phyloP scores from a whole-genome alignment of 2,888 invertebrate species.

The Apamea sordens region DNA sequence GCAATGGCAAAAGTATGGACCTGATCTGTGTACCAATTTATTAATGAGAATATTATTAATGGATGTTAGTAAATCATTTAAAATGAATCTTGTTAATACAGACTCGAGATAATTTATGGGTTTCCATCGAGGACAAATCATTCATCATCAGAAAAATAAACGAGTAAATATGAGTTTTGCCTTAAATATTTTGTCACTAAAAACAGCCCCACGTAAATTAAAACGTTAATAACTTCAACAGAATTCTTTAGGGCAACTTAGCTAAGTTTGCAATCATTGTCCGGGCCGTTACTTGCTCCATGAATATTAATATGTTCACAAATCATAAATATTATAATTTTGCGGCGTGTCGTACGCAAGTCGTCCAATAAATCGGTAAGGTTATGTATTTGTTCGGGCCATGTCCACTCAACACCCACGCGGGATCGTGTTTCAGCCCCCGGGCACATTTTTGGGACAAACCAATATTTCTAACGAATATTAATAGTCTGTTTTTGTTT shows the following conservation, averaged over 20 bases:
- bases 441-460: slow-evolving; percentile 89
- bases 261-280: slow-evolving; percentile 52
- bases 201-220: slow-evolving; percentile 21
- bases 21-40: slow-evolving; percentile 50
- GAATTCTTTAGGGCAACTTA: slow-evolving; percentile 36
- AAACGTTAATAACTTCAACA: slow-evolving; percentile 38
- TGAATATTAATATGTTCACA: slow-evolving; percentile 75
- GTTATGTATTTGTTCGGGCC: slow-evolving; percentile 77
- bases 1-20: slow-evolving; percentile 73
- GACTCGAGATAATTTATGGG: slow-evolving; percentile 24
- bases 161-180: slow-evolving; percentile 6
- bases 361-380: slow-evolving; percentile 71
- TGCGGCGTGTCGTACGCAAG: slow-evolving; percentile 74
- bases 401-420: slow-evolving; percentile 87
- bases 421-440: slow-evolving; percentile 87
- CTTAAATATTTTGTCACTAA: slow-evolving; percentile 34
- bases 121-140: slow-evolving; percentile 11
- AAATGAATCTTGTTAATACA: slow-evolving; percentile 29
- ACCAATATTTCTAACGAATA: slow-evolving; percentile 90
- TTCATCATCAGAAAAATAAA: slow-evolving; percentile 36
- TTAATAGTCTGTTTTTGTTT: slow-evolving; percentile 87
- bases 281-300: slow-evolving; percentile 53
- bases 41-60: slow-evolving; percentile 36
- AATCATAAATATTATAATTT: slow-evolving; percentile 80
- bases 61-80: slow-evolving; percentile 23